These are phyloP conservation scores for Melipona beecheii DNA, from an alignment of 2,888 invertebrate species.

Conservation along the genomic window DNA sequence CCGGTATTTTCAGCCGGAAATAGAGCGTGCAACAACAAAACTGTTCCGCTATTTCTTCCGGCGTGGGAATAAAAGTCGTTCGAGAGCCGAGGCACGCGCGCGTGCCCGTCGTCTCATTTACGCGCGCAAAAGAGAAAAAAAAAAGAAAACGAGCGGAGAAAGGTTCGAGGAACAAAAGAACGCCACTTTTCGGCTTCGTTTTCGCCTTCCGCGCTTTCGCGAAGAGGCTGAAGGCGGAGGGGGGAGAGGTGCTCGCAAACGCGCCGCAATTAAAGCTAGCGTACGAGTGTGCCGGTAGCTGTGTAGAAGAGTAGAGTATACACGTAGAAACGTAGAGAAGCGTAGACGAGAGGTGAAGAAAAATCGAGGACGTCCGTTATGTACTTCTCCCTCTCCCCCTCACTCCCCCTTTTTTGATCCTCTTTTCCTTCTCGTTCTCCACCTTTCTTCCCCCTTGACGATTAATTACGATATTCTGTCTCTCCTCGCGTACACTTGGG, in stretches of 20 bases:
- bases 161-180: constrained; percentile 5
- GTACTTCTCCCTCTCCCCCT: not conserved
- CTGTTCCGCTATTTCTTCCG: constrained; percentile 40
- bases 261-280: constrained; percentile 31
- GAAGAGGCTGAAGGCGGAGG: not conserved
- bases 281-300: constrained; percentile 32
- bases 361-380: constrained; percentile 51
- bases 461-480: not conserved
- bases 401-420: not conserved
- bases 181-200: constrained; percentile 23
- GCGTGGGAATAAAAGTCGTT: constrained; percentile 8
- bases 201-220: constrained; percentile 33
- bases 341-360: constrained; percentile 52
- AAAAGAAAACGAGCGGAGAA: not conserved
- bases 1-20: constrained; percentile 32
- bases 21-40: constrained; percentile 38
- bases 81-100: not conserved
- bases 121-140: no score
- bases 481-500: not conserved
- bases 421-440: not conserved
- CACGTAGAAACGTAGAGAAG: constrained; percentile 52
- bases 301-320: constrained; percentile 38
- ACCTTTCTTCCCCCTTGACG: not conserved
- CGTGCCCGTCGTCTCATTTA: not conserved
- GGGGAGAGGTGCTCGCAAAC: constrained; percentile 6